phyloP scores from a whole-genome alignment of 2,888 invertebrate genomes.

The Macropis europaea region DNA sequence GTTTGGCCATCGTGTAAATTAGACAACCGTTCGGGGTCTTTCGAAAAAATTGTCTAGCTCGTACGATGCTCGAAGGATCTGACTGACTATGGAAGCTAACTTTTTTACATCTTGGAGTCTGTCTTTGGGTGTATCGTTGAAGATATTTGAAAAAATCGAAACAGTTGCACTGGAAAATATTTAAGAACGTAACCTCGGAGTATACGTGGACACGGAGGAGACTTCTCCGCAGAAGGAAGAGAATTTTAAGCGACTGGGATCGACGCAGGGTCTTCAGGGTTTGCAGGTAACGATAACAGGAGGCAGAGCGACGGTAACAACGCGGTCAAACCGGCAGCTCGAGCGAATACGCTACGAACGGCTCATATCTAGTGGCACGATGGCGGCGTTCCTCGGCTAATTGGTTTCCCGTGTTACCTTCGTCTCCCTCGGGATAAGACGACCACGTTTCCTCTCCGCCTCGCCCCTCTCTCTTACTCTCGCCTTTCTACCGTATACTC shows the following conservation, averaged over 20 bases:
- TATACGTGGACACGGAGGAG: neutral
- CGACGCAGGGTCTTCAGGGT: slow-evolving; percentile 46
- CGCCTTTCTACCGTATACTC: slow-evolving; percentile 8
- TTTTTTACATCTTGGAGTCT: too few species aligned
- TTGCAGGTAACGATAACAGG: slow-evolving; percentile 62
- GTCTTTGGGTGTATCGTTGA: too few species aligned
- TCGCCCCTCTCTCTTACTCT: neutral
- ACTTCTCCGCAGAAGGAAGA: slow-evolving; percentile 13
- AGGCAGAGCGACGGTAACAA: slow-evolving; percentile 48
- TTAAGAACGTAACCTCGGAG: too few species aligned
- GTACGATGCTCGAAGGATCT: too few species aligned
- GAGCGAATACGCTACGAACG: slow-evolving; percentile 38
- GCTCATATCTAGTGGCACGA: slow-evolving; percentile 69
- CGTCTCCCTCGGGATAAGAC: slow-evolving; percentile 76
- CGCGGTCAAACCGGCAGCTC: slow-evolving; percentile 47
- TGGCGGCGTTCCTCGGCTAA: slow-evolving; percentile 75
- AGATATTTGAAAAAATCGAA: too few species aligned
- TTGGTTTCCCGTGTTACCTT: slow-evolving; percentile 79
- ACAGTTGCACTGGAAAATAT: too few species aligned
- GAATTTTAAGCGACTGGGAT: slow-evolving; percentile 56
- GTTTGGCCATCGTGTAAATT: slow-evolving; percentile 75
- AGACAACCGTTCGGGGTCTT: slow-evolving; percentile 70
- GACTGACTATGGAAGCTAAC: too few species aligned
- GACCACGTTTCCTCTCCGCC: slow-evolving; percentile 40
- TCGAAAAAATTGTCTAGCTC: too few species aligned